phyloP scores from a whole-genome alignment of 2,797 vertebrate genomes.

The Anguilla anguilla region DNA sequence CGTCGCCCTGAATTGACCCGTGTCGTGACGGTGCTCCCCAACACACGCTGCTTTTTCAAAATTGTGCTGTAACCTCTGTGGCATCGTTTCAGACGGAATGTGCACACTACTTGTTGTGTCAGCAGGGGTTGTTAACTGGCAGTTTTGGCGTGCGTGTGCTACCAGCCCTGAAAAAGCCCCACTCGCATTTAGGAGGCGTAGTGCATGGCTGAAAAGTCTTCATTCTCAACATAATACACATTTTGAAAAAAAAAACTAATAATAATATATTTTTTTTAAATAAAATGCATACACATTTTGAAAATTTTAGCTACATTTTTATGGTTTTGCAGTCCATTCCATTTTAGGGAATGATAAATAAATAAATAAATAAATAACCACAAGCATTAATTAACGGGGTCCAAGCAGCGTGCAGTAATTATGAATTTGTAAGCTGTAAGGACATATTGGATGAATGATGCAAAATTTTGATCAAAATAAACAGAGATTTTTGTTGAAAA shows the following conservation, averaged over 20 bases:
- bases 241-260: not conserved
- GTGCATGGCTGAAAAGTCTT: not conserved
- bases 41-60: not conserved
- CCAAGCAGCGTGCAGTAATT: constrained; percentile 43
- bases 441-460: constrained; percentile 55
- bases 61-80: not conserved
- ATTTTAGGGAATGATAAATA: too few relatives aligned
- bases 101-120: not conserved
- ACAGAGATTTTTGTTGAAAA: too few relatives aligned
- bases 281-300: too few relatives aligned
- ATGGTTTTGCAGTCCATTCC: too few relatives aligned
- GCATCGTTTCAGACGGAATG: not conserved
- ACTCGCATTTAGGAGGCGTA: not conserved
- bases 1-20: not conserved
- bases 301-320: too few relatives aligned
- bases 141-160: not conserved
- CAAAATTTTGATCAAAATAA: too few relatives aligned
- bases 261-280: too few relatives aligned
- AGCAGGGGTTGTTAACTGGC: not conserved
- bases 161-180: not conserved
- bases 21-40: not conserved
- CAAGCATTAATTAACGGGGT: too few relatives aligned
- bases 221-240: not conserved
- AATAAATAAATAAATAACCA: too few relatives aligned
- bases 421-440: constrained; percentile 16